phyloP scores from a whole-genome alignment of 2,797 vertebrate genomes.

The Lepus oiostolus region DNA sequence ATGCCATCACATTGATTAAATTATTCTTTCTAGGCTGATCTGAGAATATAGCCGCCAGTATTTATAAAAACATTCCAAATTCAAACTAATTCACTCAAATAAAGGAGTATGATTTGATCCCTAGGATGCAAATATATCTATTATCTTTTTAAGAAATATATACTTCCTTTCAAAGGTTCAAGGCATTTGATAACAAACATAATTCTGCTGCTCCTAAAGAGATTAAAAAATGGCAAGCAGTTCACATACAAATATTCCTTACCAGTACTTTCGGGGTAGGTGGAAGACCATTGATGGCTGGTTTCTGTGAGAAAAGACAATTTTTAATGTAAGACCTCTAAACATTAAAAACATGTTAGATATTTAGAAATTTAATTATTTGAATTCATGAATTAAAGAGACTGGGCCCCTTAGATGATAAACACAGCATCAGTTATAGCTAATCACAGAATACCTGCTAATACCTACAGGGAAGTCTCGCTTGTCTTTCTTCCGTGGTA shows the following conservation, averaged over 20 bases:
- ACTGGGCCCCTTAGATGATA: neutral
- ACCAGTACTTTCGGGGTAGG: conserved; percentile 99
- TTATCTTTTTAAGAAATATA: conserved; percentile 38
- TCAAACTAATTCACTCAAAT: conserved; percentile 53
- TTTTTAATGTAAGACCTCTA: conserved; percentile 48
- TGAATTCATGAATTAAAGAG: neutral
- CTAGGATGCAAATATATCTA: neutral
- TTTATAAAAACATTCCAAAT: conserved; percentile 53
- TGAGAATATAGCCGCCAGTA: neutral
- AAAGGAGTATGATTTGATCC: neutral
- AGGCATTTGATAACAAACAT: conserved; percentile 23
- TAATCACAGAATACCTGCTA: neutral
- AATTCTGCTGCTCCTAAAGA: conserved; percentile 40
- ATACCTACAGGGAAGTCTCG: conserved; percentile 95
- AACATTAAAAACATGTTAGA: neutral
- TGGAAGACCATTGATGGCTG: conserved; percentile 97
- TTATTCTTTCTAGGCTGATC: neutral
- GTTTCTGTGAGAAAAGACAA: conserved; percentile 91
- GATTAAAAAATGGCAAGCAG: conserved; percentile 1
- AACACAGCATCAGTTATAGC: neutral
- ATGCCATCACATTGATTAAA: conserved; percentile 37
- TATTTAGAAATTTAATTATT: conserved; percentile 54
- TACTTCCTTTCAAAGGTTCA: conserved; percentile 36
- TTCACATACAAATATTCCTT: conserved; percentile 86
- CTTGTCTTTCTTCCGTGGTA: conserved; percentile 94